These are phyloP conservation scores for Acrossocheilus wenchowensis DNA, from an alignment of 2,797 vertebrate species.

Conservation along the genomic window DNA sequence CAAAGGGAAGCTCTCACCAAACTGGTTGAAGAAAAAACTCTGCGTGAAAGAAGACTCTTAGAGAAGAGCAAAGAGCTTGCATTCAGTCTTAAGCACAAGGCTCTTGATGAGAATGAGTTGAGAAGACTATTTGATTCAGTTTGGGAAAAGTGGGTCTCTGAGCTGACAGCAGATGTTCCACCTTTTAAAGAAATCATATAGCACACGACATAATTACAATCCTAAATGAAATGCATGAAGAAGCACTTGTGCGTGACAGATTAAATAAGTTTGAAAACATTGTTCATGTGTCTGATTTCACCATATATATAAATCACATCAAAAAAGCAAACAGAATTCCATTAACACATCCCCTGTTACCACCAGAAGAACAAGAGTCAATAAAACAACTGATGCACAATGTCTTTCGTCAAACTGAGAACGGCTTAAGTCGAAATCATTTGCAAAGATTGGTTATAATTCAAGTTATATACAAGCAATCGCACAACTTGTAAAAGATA, in stretches of 20 bases:
- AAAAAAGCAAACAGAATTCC: background rate
- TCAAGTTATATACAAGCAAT: slow-evolving; percentile 51
- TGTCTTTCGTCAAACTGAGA: slow-evolving; percentile 12
- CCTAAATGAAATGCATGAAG: slow-evolving; percentile 37
- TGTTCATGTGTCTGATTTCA: slow-evolving; percentile 12
- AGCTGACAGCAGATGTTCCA: slow-evolving; percentile 8
- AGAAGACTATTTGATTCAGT: slow-evolving; percentile 41
- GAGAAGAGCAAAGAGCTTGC: slow-evolving; percentile 3
- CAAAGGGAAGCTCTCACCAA: slow-evolving; percentile 11
- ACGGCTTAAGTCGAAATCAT: slow-evolving; percentile 6
- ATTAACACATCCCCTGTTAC: background rate
- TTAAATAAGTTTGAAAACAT: slow-evolving; percentile 22
- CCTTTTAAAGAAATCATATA: background rate
- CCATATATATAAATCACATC: slow-evolving; percentile 11
- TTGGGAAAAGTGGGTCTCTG: slow-evolving; percentile 51
- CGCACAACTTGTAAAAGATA: background rate
- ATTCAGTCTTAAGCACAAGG: background rate
- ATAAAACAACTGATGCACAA: slow-evolving; percentile 27
- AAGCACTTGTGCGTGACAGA: slow-evolving; percentile 13
- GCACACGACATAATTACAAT: background rate
- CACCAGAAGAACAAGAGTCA: slow-evolving; percentile 21
- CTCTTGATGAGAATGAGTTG: background rate
- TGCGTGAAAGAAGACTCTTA: background rate
- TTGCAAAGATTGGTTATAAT: slow-evolving; percentile 42
- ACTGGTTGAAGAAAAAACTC: background rate